Base-by-base conservation (phyloP, 2,888 invertebrate species). In the Torymus aiolomorphi region DNA sequence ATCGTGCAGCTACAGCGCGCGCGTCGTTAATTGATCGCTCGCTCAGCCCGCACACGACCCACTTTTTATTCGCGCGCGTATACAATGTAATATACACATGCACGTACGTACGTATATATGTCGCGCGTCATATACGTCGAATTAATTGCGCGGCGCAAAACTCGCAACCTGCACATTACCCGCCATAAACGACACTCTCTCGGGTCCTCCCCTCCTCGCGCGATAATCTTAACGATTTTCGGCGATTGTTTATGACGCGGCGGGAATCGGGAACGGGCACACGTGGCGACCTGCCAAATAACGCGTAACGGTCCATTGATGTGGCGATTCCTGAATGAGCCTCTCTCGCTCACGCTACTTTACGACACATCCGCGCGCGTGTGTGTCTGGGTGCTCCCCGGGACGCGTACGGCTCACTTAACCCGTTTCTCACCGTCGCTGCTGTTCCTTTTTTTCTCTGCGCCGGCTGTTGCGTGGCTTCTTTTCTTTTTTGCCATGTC, bases 211-310 rank as follows among this genome's bases (percentile, higher is more conserved):
- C 1, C 42, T 8, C 8, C 8, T 10, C 42, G 0, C 42, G 42
- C 8, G 51, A 65, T 18, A 65, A 18, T 49, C 49, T 18, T 18
- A 49, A 51, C 49, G 16, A 65, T 65, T 16, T 65, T 65, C 65
- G 49, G 18, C 54, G 54, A 20, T 69, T 13, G 56, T n/a, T 56
- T 56, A 56, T 18, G 12, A n/a, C 12, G 10, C 14, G 2, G 1
- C 42, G n/a, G 57, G 85, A 86, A 87, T 86, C 85, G 85, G 81
- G 85, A 83, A 87, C 85, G 49, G 81, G 78, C 84, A 84, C 85
- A 83, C 83, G 81, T 87, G 87, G 87, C 87, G 69, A 83, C 80
- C 83, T 87, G 87, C 88, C 88, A 88, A 88, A 88, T 88, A 78
- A 88, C 86, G 85, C 84, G 86, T 88, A 88, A 88, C 88, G 88